Conservation (phyloP, 2,113 vertebrate genomes). For the Uria aalge region DNA sequence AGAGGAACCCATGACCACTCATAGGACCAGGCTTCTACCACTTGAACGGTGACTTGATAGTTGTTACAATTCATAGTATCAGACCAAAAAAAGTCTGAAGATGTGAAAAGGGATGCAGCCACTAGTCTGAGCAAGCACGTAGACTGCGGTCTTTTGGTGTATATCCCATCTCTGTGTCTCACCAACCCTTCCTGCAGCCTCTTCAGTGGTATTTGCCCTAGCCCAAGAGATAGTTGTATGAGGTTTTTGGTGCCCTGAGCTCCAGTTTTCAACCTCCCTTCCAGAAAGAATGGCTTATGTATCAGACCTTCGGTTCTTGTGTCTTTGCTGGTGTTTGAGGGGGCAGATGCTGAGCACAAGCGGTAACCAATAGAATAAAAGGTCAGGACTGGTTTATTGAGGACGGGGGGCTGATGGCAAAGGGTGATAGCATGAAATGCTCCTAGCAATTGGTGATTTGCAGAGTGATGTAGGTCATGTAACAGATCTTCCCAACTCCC, state of each 20-base stretch:
- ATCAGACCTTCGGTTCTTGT: neutral
- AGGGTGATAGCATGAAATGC: neutral
- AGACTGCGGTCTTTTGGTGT: neutral
- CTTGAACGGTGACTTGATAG: neutral
- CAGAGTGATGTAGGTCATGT: neutral
- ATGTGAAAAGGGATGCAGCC: neutral
- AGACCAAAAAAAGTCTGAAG: neutral
- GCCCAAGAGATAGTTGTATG: too few species aligned
- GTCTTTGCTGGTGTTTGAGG: neutral
- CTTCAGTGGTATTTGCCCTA: neutral
- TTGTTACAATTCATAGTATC: neutral
- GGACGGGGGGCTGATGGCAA: neutral
- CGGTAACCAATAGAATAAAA: neutral
- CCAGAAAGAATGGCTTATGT: neutral
- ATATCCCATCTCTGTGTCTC: neutral
- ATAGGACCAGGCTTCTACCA: neutral
- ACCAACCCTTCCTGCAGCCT: neutral
- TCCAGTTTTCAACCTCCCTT: neutral
- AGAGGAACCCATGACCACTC: neutral
- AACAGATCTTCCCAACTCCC: neutral
- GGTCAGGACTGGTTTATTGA: neutral
- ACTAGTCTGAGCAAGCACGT: neutral
- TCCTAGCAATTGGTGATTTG: neutral
- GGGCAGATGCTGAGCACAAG: neutral
- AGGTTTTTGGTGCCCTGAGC: neutral